Conservation (phyloP, 2,888 invertebrate genomes). For the Drosophila suboccidentalis region DNA sequence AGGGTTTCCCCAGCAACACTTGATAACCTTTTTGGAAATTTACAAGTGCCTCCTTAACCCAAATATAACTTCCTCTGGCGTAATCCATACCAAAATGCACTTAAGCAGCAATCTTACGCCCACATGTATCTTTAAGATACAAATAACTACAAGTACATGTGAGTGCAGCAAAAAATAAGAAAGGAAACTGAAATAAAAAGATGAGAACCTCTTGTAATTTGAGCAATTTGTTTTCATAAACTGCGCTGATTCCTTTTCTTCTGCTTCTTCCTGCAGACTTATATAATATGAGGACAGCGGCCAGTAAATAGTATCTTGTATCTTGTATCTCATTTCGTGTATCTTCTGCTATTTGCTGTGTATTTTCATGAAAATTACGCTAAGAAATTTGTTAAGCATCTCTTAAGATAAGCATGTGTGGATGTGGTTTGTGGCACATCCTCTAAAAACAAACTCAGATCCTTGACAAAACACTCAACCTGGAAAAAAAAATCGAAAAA, state of each 20-base stretch:
- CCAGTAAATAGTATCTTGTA: slow-evolving; percentile 70
- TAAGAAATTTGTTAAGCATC: slow-evolving; percentile 68
- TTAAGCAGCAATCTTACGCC: slow-evolving; percentile 53
- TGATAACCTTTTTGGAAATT: neutral
- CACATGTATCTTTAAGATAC: slow-evolving; percentile 56
- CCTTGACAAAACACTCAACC: slow-evolving; percentile 66
- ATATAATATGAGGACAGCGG: slow-evolving; percentile 59
- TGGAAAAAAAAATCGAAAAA: neutral
- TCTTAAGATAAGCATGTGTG: slow-evolving; percentile 68
- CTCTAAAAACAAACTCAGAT: slow-evolving; percentile 67
- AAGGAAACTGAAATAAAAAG: slow-evolving; percentile 13
- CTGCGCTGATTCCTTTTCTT: slow-evolving; percentile 27
- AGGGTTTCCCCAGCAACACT: slow-evolving; percentile 20
- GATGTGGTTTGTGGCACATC: slow-evolving; percentile 44
- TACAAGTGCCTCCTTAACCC: neutral
- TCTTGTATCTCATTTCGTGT: slow-evolving; percentile 54
- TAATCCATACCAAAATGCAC: slow-evolving; percentile 74
- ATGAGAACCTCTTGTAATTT: slow-evolving; percentile 63
- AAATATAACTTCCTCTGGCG: slow-evolving; percentile 21
- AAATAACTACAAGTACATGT: slow-evolving; percentile 39
- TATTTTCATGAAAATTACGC: slow-evolving; percentile 72
- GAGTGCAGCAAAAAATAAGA: slow-evolving; percentile 11
- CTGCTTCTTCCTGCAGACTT: slow-evolving; percentile 30
- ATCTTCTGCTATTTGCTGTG: slow-evolving; percentile 26
- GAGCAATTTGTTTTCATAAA: slow-evolving; percentile 81